These are phyloP conservation scores for Meda fulgida DNA, from an alignment of 2,797 vertebrate genomes.

Conservation along the genomic window DNA sequence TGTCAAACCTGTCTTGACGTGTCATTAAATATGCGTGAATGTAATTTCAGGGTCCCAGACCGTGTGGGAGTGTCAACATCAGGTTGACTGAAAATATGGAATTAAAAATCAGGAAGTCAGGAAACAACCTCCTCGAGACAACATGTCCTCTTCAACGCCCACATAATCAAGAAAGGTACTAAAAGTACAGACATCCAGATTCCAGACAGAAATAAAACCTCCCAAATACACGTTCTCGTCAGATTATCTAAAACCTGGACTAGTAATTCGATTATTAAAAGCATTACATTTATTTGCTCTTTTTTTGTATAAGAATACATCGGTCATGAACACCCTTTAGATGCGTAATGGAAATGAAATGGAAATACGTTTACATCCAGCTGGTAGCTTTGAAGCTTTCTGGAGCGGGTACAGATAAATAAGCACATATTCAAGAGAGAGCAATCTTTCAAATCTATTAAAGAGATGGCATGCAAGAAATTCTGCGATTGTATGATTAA, in stretches of 20 bases:
- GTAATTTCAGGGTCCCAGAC: conserved; percentile 38
- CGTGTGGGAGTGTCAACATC: conserved; percentile 56
- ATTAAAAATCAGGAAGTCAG: conserved; percentile 75
- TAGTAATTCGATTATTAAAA: not conserved
- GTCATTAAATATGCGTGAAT: conserved; percentile 28
- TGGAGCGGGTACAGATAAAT: not conserved
- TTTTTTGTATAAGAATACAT: not conserved
- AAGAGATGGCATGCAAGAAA: not conserved
- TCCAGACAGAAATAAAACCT: conserved; percentile 2
- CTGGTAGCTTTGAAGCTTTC: not conserved
- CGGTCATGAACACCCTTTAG: not conserved
- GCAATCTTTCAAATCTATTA: not conserved
- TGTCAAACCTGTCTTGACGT: not conserved
- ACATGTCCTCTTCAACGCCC: conserved; percentile 48
- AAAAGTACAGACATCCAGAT: not conserved
- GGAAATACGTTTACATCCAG: not conserved
- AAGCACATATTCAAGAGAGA: not conserved
- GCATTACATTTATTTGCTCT: not conserved
- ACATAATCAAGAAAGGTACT: conserved; percentile 20
- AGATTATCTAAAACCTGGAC: not conserved
- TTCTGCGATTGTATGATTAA: conserved; percentile 15
- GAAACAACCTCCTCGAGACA: conserved; percentile 58
- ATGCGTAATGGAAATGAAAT: not conserved
- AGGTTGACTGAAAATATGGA: conserved; percentile 75
- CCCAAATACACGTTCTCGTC: not conserved